Evolutionary conservation across 2,797 vertebrate genomes (phyloP).

Genomic region (Galagoides demidoff): DNA sequence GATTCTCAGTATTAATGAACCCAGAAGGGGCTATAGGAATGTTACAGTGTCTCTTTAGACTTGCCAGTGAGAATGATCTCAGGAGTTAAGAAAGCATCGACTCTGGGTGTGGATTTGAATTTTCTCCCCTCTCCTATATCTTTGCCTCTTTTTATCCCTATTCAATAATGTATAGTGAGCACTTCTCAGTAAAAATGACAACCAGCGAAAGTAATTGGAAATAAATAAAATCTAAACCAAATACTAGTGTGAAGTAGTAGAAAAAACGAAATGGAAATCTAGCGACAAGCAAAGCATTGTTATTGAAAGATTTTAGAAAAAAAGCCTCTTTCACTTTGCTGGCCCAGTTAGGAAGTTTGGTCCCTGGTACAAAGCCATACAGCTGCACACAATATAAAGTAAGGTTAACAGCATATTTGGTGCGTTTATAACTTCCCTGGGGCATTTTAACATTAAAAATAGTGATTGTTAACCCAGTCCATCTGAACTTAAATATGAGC

Average conservation of each 20-base stretch:
- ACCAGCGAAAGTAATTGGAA: constrained; percentile 73
- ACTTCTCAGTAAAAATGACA: constrained; percentile 58
- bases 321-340: constrained; percentile 81
- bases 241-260: constrained; percentile 79
- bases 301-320: constrained; percentile 77
- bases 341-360: constrained; percentile 86
- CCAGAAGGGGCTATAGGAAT: constrained; percentile 8
- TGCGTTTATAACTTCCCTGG: constrained; percentile 90
- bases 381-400: constrained; percentile 91
- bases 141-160: constrained; percentile 45
- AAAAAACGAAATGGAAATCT: constrained; percentile 83
- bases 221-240: constrained; percentile 79
- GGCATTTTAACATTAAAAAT: constrained; percentile 91
- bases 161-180: background rate
- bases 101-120: constrained; percentile 15
- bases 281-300: constrained; percentile 88
- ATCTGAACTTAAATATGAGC: constrained; percentile 89
- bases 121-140: background rate
- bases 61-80: background rate
- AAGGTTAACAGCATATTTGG: constrained; percentile 89
- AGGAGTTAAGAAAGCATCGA: background rate
- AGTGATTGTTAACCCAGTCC: constrained; percentile 89
- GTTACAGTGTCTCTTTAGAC: background rate
- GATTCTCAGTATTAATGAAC: background rate
- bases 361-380: constrained; percentile 89